Evolutionary conservation across 2,113 vertebrate species (phyloP).

Genomic region (Donacobius atricapilla): DNA sequence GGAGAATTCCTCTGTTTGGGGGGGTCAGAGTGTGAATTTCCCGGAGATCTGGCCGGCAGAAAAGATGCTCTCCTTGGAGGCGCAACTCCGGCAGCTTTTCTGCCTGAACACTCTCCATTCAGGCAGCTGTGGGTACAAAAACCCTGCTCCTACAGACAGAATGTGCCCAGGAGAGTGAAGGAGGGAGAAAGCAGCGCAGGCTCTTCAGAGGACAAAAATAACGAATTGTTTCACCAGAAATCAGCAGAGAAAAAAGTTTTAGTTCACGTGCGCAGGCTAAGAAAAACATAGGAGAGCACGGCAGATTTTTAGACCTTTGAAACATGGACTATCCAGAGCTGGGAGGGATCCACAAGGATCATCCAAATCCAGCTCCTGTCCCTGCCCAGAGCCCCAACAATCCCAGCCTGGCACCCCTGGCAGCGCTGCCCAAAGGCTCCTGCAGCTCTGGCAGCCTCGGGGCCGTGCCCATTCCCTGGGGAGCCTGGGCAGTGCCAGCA

Average conservation of each 20-base stretch:
- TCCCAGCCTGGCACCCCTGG: too few relatives aligned
- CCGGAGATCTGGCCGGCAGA: not conserved
- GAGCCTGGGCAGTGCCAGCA: too few relatives aligned
- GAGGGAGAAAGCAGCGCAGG: not conserved
- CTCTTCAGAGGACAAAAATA: not conserved
- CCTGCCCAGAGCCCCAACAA: not conserved
- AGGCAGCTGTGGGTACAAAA: not conserved
- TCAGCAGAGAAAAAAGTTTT: not conserved
- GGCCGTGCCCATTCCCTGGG: too few relatives aligned
- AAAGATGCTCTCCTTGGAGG: not conserved
- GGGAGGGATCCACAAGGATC: fast-evolving
- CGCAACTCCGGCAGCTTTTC: not conserved
- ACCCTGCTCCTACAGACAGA: not conserved
- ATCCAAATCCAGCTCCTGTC: fast-evolving
- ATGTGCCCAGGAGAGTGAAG: not conserved
- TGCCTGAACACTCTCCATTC: not conserved
- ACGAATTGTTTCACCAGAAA: not conserved
- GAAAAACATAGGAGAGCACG: not conserved
- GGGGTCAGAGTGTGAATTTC: not conserved
- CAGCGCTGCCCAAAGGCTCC: too few relatives aligned
- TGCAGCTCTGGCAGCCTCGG: too few relatives aligned
- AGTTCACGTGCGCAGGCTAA: not conserved
- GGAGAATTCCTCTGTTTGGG: not conserved
- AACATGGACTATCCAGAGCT: fast-evolving
- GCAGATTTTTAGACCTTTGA: not conserved